A percentile compares a stretch with the other conserved stretches of the same genome.
Evolutionary conservation across 2,797 vertebrate species (phyloP).

Genomic region (Nannoperca obscura): DNA sequence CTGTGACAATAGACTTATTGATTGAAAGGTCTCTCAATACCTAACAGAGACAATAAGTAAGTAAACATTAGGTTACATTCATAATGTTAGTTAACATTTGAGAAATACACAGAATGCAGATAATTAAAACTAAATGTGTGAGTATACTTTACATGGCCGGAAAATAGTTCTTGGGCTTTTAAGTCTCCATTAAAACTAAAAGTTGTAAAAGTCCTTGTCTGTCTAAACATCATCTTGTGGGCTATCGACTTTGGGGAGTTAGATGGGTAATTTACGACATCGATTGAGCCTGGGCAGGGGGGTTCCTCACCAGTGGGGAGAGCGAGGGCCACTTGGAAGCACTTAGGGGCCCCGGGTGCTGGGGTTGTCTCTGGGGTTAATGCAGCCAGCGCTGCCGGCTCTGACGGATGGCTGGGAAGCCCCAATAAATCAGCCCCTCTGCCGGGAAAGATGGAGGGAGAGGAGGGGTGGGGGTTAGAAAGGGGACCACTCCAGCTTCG

Average conservation of each 20-base stretch:
- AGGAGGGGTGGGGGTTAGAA: conserved; percentile 61
- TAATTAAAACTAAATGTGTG: not conserved
- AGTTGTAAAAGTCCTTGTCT: conserved; percentile 59
- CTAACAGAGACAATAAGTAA: not conserved
- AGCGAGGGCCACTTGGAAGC: conserved; percentile 81
- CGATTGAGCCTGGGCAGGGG: conserved; percentile 65
- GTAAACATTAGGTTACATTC: not conserved
- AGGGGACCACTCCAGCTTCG: conserved; percentile 75
- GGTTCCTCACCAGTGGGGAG: conserved; percentile 59
- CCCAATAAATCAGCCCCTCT: conserved; percentile 83
- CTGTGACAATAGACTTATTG: not conserved
- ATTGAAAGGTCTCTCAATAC: not conserved
- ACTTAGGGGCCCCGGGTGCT: conserved; percentile 80
- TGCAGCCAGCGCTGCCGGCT: conserved; percentile 77
- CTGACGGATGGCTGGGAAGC: conserved; percentile 82
- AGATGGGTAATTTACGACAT: conserved; percentile 81
- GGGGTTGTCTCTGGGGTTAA: conserved; percentile 84
- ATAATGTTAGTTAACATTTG: not conserved
- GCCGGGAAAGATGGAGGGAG: conserved; percentile 76
- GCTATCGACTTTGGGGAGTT: conserved; percentile 72
- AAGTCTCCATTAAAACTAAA: conserved; percentile 56
- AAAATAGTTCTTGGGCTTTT: conserved; percentile 32
- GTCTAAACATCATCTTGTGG: conserved; percentile 64
- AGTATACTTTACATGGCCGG: not conserved
- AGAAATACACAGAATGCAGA: not conserved